Base-by-base conservation (phyloP, 2,888 invertebrate species). In the Caenorhabditis doughertyi region DNA sequence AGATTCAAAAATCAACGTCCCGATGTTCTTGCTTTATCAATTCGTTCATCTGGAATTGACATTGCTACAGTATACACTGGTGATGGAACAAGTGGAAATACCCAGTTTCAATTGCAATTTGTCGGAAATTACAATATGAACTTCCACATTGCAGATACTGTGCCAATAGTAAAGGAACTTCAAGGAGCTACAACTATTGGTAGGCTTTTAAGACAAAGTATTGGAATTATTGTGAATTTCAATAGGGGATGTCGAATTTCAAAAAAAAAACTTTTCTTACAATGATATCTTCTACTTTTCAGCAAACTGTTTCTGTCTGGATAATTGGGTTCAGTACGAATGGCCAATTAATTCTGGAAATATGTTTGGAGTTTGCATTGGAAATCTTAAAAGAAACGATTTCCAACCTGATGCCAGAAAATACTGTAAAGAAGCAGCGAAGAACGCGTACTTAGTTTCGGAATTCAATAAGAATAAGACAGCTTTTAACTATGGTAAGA, bases 271-370 rank as follows among this genome's bases (percentile, higher is more conserved):
- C n/a, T n/a, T n/a, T n/a, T n/a, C n/a, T n/a, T n/a, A n/a, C n/a
- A n/a, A n/a, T n/a, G n/a, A n/a, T n/a, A n/a, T n/a, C n/a, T n/a
- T n/a, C n/a, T n/a, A 35, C 4, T 23, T 60, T 71, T 49, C 49
- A 56, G 74, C 65, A 7, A 74, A 74, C 18, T 74, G 74, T 35
- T 58, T 49, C 74, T 74, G 74, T 29, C 65, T n/a, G 1, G 47
- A 18, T 4, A 35, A 16, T 7, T 67, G 65, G 49, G 44, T 44
- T 49, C 65, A 67, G 49, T 74, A 67, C 18, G 64, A 70, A 25
- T 70, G 62, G 72, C 62, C 72, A 9, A 23, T 13, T 1, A 32
- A 60, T 23, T 42, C 58, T 13, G 72, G 60, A 16, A 72, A 27
- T 39, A 23, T 64, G 3, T 74, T 58, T 16, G 65, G 65, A 25